These are phyloP conservation scores for Ernsta delagoae DNA, from an alignment of 2,888 invertebrate genomes.

Conservation along the genomic window DNA sequence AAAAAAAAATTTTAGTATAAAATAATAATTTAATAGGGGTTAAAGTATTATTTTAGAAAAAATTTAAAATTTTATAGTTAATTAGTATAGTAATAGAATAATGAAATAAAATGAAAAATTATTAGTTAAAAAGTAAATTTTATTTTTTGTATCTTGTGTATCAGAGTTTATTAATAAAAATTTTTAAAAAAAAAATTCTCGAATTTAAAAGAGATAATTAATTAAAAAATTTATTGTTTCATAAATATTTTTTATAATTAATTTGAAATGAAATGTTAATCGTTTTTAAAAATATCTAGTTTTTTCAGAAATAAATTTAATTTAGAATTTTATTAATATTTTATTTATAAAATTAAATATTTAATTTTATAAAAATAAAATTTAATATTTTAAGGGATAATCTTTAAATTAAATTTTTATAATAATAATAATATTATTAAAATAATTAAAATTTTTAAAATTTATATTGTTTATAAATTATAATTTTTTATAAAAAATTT, in stretches of 20 bases:
- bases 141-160: conserved; percentile 89
- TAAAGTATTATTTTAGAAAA: conserved; percentile 79
- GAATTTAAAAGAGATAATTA: conserved; percentile 87
- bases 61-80: conserved; percentile 81
- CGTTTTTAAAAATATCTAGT: conserved; percentile 88
- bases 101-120: conserved; percentile 78
- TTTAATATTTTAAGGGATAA: conserved; percentile 85
- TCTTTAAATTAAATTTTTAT: conserved; percentile 84
- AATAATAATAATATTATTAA: conserved; percentile 64
- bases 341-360: conserved; percentile 49
- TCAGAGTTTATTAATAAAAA: conserved; percentile 87
- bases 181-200: conserved; percentile 74
- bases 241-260: conserved; percentile 86
- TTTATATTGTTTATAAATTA: conserved; percentile 84
- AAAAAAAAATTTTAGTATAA: conserved; percentile 74
- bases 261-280: conserved; percentile 87
- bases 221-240: conserved; percentile 83
- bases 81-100: conserved; percentile 85
- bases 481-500: conserved; percentile 79
- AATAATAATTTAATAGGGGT: conserved; percentile 59
- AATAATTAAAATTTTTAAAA: conserved; percentile 51
- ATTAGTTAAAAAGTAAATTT: conserved; percentile 82
- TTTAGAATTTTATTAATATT: conserved; percentile 66
- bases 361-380: conserved; percentile 53
- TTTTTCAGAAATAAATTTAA: conserved; percentile 86